A percentile compares a stretch with the other conserved stretches of the same genome.
Evolutionary conservation across 2,113 vertebrate species (phyloP).

Genomic region (Hemiscyllium ocellatum): DNA sequence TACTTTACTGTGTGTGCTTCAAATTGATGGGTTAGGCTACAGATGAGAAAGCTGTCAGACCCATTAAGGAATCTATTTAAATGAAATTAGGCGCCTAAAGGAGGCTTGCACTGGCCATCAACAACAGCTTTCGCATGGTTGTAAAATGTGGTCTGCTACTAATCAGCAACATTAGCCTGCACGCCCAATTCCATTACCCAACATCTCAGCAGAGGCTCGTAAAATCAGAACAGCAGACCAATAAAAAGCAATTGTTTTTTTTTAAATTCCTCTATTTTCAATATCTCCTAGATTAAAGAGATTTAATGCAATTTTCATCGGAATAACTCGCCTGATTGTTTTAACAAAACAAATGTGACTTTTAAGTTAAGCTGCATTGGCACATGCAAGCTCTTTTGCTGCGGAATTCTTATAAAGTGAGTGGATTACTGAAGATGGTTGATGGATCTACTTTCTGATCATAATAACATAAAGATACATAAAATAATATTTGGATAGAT

Average conservation of each 20-base stretch:
- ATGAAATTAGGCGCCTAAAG: neutral
- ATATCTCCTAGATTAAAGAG: neutral
- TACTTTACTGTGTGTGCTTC: neutral
- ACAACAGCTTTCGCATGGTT: neutral
- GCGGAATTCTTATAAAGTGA: neutral
- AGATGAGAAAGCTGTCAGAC: neutral
- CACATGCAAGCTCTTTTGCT: neutral
- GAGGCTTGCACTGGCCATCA: neutral
- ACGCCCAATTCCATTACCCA: neutral
- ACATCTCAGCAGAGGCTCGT: neutral
- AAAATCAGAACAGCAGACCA: neutral
- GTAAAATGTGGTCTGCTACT: neutral
- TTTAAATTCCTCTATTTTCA: neutral
- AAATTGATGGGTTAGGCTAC: neutral
- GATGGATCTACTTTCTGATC: neutral
- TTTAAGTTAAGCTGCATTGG: neutral
- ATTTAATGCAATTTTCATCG: neutral
- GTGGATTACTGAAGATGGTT: neutral
- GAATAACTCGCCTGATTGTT: neutral
- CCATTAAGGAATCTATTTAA: neutral
- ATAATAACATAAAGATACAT: neutral
- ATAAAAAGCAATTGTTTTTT: neutral
- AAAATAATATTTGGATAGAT: conserved; percentile 18
- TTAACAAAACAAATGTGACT: neutral
- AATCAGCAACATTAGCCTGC: neutral